Base-by-base conservation (phyloP, 2,113 vertebrate species). In the Mus spicilegus region DNA sequence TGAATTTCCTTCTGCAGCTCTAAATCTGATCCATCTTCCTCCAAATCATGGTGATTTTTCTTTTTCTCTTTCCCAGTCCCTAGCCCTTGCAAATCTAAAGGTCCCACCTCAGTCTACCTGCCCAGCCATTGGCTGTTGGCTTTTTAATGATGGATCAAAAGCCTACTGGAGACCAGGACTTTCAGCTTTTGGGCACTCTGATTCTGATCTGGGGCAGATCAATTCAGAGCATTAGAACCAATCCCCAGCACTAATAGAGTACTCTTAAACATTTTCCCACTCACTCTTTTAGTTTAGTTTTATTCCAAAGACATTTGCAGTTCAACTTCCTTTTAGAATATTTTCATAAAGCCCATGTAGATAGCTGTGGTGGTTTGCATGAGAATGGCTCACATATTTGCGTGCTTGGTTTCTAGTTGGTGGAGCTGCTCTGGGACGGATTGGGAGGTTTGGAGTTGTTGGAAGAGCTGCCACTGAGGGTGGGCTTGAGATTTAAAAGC, bases 311-410 rank as follows among this genome's bases (percentile, higher is more conserved):
- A 20, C 11, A 3, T 70, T 20, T 94, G 5, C 63, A 95, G 78
- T 63, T 67, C 61, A 90, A 51, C 26, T 90, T 87, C 78, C 8
- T 86, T 87, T 87, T 82, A 93, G 54, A 91, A 76, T 16, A 61
- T 84, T 28, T 88, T 11, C 46, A 70, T 54, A n/a, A 73, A 76
- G 4, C 63, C n/a, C 65, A 46, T 26, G 1, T 70, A 95, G 9
- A 82, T 58, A 82, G 36, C 11, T 58, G 11, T 82, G 2, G 33
- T 39, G 22, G 33, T n/a, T 58, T 82, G 54, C 24, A 14, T 58
- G 20, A 39, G 11, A 58, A 58, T 26, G 17, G 22, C 12, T 56
- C 36, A 24, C 24, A n/a, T 58, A 81, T 81, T n/a, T 58, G 36
- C 39, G 9, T 61, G 56, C 54, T 39, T 61, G 36, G 5, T 61